Base-by-base conservation (phyloP, 2,888 invertebrate species). In the Ischnus inquisitorius region DNA sequence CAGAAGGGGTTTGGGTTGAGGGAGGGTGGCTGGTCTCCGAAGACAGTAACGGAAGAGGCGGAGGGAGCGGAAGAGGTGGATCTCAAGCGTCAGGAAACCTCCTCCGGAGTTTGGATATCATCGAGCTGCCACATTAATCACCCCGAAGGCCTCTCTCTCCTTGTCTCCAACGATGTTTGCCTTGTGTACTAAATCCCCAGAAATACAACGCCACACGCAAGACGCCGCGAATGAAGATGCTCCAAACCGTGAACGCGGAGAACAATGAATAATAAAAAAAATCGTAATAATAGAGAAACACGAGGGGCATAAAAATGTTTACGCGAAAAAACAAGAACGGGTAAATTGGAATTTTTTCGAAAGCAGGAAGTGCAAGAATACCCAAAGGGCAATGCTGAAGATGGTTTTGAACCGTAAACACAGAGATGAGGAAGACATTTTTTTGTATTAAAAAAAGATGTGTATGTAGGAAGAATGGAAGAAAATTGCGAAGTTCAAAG, bases 61-160 rank as follows among this genome's bases (percentile, higher is more conserved):
- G 34, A n/a, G n/a, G 14, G 57, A 34, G 54, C 68, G 51, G 43
- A 25, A 57, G 51, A 68, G 60, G 28, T 28, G 19, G 69, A 71
- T 54, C 51, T 46, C 51, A 51, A 28, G 65, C 48, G 65, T 60
- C 67, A 25, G 65, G n/a, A 74, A 57, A 57, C 6, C 25, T 14
- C 14, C 60, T 8, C 46, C 19, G 34, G 46, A 67, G 74, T 67
- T 86, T 85, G 78, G 80, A 87, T 83, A 88, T 86, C 86, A 85
- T 86, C 85, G 87, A 84, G 82, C 74, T 87, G 85, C 81, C 84
- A 87, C 88, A 88, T 88, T 88, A 88, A 88, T 88, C 88, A 88
- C 85, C 85, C 67, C 77, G 60, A 51, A 60, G 71, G 46, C 25
- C 43, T 74, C 46, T 46, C n/a, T 78, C 69, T 79, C 71, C 34